Percentiles rank a stretch among this genome's conserved stretches.
These are phyloP conservation scores for Lepidurus packardi DNA, from an alignment of 1,140 invertebrate genomes.

Conservation along the genomic window DNA sequence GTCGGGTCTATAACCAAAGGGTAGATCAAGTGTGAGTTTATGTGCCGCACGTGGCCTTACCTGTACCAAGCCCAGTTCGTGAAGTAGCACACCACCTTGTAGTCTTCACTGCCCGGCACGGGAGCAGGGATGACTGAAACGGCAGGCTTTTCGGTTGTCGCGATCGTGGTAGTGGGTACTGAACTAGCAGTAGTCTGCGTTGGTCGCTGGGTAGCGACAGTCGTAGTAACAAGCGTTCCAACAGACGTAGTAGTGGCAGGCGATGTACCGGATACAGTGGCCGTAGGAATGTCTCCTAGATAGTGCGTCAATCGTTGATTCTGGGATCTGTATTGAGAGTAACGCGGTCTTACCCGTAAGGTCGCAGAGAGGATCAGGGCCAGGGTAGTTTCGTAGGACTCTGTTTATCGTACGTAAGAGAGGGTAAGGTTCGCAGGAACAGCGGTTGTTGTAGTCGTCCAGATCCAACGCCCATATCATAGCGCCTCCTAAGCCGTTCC, in stretches of 20 bases:
- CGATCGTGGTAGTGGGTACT: neutral
- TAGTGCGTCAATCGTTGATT: neutral
- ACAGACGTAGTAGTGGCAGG: slow-evolving; percentile 3
- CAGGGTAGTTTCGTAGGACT: slow-evolving; percentile 58
- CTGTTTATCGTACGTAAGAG: slow-evolving; percentile 44
- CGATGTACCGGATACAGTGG: neutral
- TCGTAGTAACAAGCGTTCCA: neutral
- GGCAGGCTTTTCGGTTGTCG: neutral
- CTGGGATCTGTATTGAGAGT: neutral
- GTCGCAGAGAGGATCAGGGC: slow-evolving; percentile 32
- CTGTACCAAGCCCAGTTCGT: slow-evolving; percentile 65
- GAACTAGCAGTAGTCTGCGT: neutral
- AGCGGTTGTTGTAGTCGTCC: slow-evolving; percentile 70
- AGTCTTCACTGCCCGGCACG: neutral
- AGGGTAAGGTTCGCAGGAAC: slow-evolving; percentile 45
- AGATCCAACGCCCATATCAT: slow-evolving; percentile 89
- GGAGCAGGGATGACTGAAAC: neutral
- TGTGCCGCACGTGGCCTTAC: slow-evolving; percentile 25
- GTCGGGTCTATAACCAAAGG: neutral
- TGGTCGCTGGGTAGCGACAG: neutral
- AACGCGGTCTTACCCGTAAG: neutral
- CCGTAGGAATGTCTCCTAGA: neutral
- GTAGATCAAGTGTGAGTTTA: neutral
- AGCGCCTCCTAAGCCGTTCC: slow-evolving; percentile 64
- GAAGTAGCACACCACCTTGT: slow-evolving; percentile 62